Conservation (phyloP, 2,113 vertebrate genomes). For the Aleadryas rufinucha region DNA sequence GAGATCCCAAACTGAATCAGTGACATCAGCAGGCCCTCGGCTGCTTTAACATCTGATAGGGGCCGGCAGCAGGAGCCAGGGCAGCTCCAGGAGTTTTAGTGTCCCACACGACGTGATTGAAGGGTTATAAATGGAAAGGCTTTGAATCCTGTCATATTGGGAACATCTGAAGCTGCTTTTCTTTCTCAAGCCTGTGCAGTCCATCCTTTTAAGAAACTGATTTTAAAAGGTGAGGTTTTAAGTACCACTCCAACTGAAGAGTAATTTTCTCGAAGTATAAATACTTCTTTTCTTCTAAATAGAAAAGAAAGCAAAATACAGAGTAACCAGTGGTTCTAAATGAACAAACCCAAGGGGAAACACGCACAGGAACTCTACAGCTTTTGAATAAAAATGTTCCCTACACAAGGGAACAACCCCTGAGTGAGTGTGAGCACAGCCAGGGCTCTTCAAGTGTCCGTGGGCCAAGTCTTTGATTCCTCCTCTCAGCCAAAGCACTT, state of each 20-base stretch:
- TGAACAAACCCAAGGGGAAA: neutral
- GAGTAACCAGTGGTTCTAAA: neutral
- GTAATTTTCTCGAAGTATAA: neutral
- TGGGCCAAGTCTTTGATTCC: neutral
- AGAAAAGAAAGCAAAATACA: neutral
- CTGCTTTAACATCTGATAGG: neutral
- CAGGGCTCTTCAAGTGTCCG: neutral
- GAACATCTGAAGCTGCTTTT: neutral
- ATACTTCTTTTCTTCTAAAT: neutral
- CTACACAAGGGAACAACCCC: neutral
- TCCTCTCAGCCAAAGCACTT: neutral
- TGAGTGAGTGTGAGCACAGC: neutral
- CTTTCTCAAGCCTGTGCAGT: neutral
- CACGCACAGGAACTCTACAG: neutral
- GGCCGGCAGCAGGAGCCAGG: neutral
- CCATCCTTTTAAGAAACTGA: neutral
- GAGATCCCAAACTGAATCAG: neutral
- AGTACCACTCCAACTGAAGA: neutral
- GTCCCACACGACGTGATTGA: neutral
- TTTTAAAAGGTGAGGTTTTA: neutral
- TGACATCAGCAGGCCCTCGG: neutral
- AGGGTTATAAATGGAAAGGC: conserved; percentile 22
- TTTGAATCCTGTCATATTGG: neutral
- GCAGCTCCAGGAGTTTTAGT: neutral
- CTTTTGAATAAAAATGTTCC: neutral